These are phyloP conservation scores for Trichogramma evanescens DNA, from an alignment of 2,888 invertebrate genomes.

Conservation along the genomic window DNA sequence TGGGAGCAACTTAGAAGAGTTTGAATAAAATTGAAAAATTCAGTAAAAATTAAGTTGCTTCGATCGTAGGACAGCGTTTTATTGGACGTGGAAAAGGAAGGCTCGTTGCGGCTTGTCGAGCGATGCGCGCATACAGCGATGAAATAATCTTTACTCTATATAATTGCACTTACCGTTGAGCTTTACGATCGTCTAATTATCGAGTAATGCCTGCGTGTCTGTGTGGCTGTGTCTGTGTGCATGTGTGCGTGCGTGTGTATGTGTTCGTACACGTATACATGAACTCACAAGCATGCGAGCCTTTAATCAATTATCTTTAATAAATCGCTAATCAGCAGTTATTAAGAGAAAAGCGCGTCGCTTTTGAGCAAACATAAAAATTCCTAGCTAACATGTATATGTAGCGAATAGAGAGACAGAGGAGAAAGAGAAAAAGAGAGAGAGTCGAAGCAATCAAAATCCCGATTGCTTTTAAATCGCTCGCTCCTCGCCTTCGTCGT, in stretches of 20 bases:
- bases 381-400: not conserved
- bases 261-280: not conserved
- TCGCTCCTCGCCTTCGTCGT: slow-evolving; percentile 9
- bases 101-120: no score
- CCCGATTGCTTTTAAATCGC: slow-evolving; percentile 22
- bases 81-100: no score
- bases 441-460: slow-evolving; percentile 17
- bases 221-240: no score
- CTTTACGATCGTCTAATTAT: slow-evolving; percentile 17
- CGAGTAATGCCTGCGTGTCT: slow-evolving; percentile 1
- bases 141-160: no score
- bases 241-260: no score
- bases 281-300: not conserved
- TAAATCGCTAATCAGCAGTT: slow-evolving; percentile 20
- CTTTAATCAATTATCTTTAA: slow-evolving; percentile 20
- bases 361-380: slow-evolving; percentile 19
- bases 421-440: slow-evolving; percentile 3
- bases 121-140: no score
- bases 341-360: slow-evolving; percentile 16
- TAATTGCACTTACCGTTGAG: slow-evolving; percentile 18
- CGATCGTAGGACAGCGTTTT: no score
- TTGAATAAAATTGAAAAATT: no score
- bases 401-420: not conserved
- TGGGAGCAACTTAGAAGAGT: no score
- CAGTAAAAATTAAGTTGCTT: no score